These are phyloP conservation scores for Psylliodes chrysocephalus DNA, from an alignment of 2,888 invertebrate genomes.

Conservation along the genomic window DNA sequence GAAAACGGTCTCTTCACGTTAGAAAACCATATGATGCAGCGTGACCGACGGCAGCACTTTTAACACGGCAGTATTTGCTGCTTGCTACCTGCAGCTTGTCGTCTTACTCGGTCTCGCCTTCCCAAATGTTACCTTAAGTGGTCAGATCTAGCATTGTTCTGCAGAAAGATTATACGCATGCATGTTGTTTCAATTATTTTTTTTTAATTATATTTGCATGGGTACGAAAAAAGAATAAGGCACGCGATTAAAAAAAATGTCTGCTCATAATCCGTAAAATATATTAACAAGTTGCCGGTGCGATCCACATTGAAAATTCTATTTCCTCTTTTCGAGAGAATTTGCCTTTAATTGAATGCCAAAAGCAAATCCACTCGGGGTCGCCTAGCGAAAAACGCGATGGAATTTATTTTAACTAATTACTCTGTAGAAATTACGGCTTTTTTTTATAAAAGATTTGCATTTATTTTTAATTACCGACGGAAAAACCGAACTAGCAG, in stretches of 20 bases:
- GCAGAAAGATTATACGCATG: no score
- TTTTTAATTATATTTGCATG: no score
- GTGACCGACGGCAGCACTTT: no score
- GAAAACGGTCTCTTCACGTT: no score
- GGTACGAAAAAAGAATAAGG: background rate
- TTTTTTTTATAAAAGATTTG: conserved; percentile 16
- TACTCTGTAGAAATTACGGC: conserved; percentile 15
- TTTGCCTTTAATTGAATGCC: conserved; percentile 13
- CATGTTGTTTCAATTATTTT: no score
- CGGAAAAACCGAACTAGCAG: background rate
- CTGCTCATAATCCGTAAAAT: background rate
- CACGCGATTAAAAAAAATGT: background rate
- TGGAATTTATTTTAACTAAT: conserved; percentile 17
- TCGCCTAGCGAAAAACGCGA: background rate
- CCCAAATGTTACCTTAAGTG: no score
- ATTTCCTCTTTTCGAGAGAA: conserved; percentile 11
- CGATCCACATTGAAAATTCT: background rate
- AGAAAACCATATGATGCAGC: no score
- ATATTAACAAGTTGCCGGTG: conserved; percentile 6
- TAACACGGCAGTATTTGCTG: no score
- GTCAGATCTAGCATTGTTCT: no score
- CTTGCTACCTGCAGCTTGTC: no score
- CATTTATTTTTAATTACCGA: conserved; percentile 9
- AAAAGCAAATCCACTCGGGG: conserved; percentile 8
- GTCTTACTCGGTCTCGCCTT: no score